phyloP scores from a whole-genome alignment of 2,888 invertebrate genomes.

The Cephus pulcher region DNA sequence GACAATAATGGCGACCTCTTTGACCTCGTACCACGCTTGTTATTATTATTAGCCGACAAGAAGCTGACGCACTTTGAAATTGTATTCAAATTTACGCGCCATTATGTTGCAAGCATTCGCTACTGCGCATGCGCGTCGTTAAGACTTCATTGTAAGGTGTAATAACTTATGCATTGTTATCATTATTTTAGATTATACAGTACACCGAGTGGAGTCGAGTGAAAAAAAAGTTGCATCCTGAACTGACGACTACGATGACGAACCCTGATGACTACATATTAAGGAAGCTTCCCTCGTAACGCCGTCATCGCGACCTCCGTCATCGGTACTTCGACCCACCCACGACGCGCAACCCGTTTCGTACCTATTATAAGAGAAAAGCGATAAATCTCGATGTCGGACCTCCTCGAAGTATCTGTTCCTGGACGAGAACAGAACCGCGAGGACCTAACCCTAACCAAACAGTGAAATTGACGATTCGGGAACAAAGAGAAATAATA shows the following conservation, averaged over 20 bases:
- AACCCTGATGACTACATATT: not conserved
- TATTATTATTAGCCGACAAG: not conserved
- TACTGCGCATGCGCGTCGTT: not conserved
- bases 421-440: not conserved
- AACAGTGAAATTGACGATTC: not conserved
- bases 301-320: conserved; percentile 1
- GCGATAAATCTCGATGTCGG: conserved; percentile 55
- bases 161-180: not conserved
- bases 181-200: not conserved
- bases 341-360: conserved; percentile 43
- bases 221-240: not conserved
- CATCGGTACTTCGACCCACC: conserved; percentile 35
- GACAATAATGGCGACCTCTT: conserved; percentile 29
- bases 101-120: conserved; percentile 12
- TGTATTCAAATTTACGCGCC: conserved; percentile 33
- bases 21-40: not conserved
- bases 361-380: conserved; percentile 52
- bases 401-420: conserved; percentile 53
- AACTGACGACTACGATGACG: not conserved
- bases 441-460: not conserved
- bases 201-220: not conserved
- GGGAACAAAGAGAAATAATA: not conserved
- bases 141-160: not conserved
- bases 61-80: not conserved
- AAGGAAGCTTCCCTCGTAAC: conserved; percentile 4